Evolutionary conservation across 1,140 invertebrate species (phyloP).

Genomic region (Panagrolaimus sp.): DNA sequence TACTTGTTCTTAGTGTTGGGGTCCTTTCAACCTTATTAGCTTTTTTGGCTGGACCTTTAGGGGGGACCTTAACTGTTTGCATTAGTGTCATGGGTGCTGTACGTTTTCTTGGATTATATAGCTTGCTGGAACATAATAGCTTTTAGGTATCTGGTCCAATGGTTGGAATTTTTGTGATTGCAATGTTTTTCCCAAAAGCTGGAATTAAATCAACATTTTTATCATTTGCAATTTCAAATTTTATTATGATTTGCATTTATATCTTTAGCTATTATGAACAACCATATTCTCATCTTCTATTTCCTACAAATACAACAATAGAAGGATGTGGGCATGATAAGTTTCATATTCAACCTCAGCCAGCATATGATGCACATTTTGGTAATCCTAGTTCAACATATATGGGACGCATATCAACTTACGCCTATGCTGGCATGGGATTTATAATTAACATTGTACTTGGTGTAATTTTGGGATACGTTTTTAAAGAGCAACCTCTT

Average conservation of each 20-base stretch:
- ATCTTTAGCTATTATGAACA: conserved; percentile 1
- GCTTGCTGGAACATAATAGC: too few relatives aligned
- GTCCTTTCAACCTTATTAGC: not conserved
- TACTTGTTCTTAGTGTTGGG: not conserved
- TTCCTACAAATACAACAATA: conserved; percentile 5
- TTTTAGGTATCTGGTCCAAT: conserved; percentile 6
- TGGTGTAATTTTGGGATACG: not conserved
- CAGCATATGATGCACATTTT: conserved; percentile 5
- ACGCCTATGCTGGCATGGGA: not conserved
- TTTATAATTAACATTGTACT: conserved; percentile 4
- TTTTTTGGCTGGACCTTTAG: not conserved
- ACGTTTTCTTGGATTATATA: too few relatives aligned
- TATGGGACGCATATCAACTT: not conserved
- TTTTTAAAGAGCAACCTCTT: not conserved
- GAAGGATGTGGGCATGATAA: not conserved
- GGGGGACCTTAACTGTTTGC: conserved; percentile 7
- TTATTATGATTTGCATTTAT: conserved; percentile 8
- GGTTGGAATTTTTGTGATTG: conserved; percentile 12
- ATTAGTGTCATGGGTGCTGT: conserved; percentile 11
- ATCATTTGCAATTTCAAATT: not conserved
- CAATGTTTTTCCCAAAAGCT: conserved; percentile 7
- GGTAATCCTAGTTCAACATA: not conserved
- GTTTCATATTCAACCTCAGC: not conserved
- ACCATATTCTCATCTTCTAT: not conserved
- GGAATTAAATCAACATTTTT: conserved; percentile 3